phyloP scores from a whole-genome alignment of 1,140 invertebrate genomes.

The Andricus grossulariae region DNA sequence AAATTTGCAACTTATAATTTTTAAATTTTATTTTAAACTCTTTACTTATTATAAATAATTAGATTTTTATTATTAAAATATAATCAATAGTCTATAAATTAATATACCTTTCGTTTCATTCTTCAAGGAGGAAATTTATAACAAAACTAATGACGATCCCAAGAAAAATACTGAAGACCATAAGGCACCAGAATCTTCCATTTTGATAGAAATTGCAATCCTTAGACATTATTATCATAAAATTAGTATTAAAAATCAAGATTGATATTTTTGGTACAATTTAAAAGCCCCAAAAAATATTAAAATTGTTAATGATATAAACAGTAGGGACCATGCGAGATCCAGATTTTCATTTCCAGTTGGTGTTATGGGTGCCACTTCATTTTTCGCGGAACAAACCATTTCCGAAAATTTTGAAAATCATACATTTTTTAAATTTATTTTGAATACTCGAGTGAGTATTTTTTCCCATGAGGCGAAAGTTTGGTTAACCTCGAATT shows the following conservation, averaged over 20 bases:
- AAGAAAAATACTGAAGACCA: not conserved
- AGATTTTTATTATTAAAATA: not conserved
- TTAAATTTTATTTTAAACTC: no score
- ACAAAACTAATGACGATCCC: not conserved
- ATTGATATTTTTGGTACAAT: not conserved
- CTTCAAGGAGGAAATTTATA: not conserved
- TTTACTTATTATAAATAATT: no score
- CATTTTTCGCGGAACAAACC: not conserved
- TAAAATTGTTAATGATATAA: constrained; percentile 31
- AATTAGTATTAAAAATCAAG: not conserved
- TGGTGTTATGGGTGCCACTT: no score
- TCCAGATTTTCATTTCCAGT: constrained; percentile 4
- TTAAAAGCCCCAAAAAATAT: constrained; percentile 32
- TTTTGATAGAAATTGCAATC: not conserved
- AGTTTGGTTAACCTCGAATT: no score
- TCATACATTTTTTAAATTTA: no score
- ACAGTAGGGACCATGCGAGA: constrained; percentile 34
- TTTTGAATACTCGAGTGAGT: no score
- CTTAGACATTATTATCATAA: not conserved
- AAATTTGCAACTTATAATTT: no score
- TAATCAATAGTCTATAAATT: not conserved
- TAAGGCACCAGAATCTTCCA: not conserved
- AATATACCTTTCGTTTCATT: not conserved
- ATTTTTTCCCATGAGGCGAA: no score
- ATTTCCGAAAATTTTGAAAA: no score